phyloP scores from a whole-genome alignment of 2,113 vertebrate genomes.

The Rhineura floridana region DNA sequence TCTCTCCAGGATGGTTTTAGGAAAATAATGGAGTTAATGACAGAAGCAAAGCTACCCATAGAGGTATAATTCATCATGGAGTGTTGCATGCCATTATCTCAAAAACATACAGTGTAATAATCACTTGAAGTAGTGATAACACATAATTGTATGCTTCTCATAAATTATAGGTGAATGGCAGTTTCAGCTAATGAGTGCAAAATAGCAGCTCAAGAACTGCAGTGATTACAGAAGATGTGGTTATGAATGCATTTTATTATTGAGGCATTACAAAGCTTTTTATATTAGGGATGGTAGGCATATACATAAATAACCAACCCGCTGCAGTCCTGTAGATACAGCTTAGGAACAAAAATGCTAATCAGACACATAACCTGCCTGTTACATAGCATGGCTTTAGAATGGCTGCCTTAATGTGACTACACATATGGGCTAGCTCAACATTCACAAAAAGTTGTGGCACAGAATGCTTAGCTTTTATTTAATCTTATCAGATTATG shows the following conservation, averaged over 20 bases:
- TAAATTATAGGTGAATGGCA: conserved; percentile 84
- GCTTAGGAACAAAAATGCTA: conserved; percentile 24
- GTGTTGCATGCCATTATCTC: conserved; percentile 76
- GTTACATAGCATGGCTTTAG: conserved; percentile 2
- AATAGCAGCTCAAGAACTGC: conserved; percentile 70
- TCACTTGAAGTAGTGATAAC: conserved; percentile 81
- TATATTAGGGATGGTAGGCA: conserved; percentile 61
- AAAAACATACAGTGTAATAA: conserved; percentile 79
- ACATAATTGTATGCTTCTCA: conserved; percentile 81
- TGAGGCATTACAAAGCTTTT: conserved; percentile 71
- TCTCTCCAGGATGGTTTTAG: conserved; percentile 64
- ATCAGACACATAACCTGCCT: not conserved
- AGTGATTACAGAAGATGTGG: conserved; percentile 78
- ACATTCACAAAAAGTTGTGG: accelerated
- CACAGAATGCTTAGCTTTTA: not conserved
- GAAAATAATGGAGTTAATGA: conserved; percentile 76
- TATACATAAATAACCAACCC: conserved; percentile 62
- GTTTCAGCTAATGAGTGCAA: conserved; percentile 77
- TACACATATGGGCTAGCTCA: accelerated
- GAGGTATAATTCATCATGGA: conserved; percentile 76
- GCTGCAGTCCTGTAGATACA: conserved; percentile 3
- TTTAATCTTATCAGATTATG: not conserved
- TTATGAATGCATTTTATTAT: conserved; percentile 76
- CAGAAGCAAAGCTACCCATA: conserved; percentile 71
- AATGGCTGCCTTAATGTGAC: accelerated